These are phyloP conservation scores for Syndactyla subalaris DNA, from an alignment of 2,797 vertebrate species.

Conservation along the genomic window DNA sequence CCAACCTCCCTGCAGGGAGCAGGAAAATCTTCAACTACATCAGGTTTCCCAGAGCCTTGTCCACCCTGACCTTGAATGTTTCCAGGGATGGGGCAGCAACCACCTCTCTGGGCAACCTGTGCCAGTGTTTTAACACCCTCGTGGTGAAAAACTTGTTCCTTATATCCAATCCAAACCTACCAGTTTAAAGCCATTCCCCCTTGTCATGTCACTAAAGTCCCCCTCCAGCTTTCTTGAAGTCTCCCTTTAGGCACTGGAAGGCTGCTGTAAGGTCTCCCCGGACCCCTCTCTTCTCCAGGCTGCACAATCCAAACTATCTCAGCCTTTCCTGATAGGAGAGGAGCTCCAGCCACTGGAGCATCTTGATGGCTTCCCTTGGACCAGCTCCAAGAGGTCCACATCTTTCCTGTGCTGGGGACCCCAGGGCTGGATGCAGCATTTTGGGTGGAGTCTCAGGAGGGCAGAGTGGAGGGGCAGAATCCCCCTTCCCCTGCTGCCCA, in stretches of 20 bases:
- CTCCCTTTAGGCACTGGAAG: background rate
- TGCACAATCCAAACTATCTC: too few relatives aligned
- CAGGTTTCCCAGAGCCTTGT: background rate
- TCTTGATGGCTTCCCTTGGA: too few relatives aligned
- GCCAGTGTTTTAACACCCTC: background rate
- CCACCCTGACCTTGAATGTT: background rate
- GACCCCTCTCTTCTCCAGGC: too few relatives aligned
- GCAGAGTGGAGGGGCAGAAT: too few relatives aligned
- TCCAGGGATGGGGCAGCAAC: background rate
- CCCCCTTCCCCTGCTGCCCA: too few relatives aligned
- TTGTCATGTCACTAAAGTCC: background rate
- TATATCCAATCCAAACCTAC: background rate
- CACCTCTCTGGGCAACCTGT: background rate
- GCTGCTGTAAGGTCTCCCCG: too few relatives aligned
- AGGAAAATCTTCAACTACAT: background rate
- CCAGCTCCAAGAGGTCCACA: too few relatives aligned
- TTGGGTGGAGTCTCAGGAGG: too few relatives aligned
- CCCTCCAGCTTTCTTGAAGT: background rate
- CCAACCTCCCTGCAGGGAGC: background rate
- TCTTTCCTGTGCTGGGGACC: too few relatives aligned
- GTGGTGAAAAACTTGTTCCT: background rate
- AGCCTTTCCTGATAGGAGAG: too few relatives aligned
- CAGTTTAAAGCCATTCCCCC: background rate
- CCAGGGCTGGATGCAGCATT: too few relatives aligned
- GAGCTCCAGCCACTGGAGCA: too few relatives aligned